Percentiles rank a stretch among this genome's conserved stretches.
Evolutionary conservation across 1,140 invertebrate species (phyloP).

Genomic region (Lordiphosa stackelbergi): DNA sequence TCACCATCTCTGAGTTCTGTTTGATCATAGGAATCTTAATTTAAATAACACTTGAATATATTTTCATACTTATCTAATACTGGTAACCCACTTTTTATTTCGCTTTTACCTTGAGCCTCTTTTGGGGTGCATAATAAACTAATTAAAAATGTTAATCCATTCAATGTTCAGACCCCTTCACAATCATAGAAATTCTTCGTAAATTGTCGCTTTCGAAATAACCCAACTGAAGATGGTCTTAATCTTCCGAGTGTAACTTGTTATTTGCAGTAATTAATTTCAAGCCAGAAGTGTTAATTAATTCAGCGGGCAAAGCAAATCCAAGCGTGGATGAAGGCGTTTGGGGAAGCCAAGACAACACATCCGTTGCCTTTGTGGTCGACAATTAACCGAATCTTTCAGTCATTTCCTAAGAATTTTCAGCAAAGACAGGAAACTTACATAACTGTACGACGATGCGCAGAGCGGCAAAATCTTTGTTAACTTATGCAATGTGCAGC

Average conservation of each 20-base stretch:
- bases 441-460: slow-evolving; percentile 35
- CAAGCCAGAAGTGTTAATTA: slow-evolving; percentile 66
- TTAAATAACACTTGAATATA: too few species aligned
- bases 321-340: slow-evolving; percentile 27
- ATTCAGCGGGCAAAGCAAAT: slow-evolving; percentile 39
- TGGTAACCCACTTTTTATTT: too few species aligned
- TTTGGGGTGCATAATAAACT: not conserved
- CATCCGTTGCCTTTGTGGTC: too few species aligned
- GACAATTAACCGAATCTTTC: slow-evolving; percentile 16
- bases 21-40: too few species aligned
- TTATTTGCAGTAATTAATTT: slow-evolving; percentile 72
- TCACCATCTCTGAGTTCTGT: too few species aligned
- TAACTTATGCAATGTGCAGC: slow-evolving; percentile 40
- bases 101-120: too few species aligned
- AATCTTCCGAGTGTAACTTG: slow-evolving; percentile 62
- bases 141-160: slow-evolving; percentile 56
- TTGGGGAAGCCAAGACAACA: slow-evolving; percentile 28
- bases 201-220: slow-evolving; percentile 62
- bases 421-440: slow-evolving; percentile 32
- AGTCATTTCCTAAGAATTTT: slow-evolving; percentile 33
- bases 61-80: too few species aligned
- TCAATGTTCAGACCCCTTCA: not conserved
- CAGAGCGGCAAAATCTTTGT: slow-evolving; percentile 32
- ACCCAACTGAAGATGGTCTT: slow-evolving; percentile 12
- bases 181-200: slow-evolving; percentile 32